Evolutionary conservation across 2,113 vertebrate genomes (phyloP), one percentile per base, ranked within the genome.

Genomic region (Chaetura pelagica): DNA sequence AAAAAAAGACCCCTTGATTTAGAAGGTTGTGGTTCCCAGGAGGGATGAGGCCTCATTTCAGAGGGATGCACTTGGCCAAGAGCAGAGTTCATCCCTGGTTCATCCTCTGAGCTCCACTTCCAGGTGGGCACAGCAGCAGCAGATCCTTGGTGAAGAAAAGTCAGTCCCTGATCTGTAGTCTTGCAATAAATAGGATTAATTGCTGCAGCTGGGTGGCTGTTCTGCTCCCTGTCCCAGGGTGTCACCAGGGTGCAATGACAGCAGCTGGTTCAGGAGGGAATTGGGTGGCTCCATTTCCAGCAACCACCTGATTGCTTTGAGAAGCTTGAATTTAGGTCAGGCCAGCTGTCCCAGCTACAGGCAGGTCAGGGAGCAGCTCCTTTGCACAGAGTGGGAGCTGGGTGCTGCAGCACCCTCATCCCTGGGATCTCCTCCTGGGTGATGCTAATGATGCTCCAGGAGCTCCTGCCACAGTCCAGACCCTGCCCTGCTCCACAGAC

Each of bases 311-410:
- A 8, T 66, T 86, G 89, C 27, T 73, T 86, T 80, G 16, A 40
- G 80, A 59, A 73, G 59, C 84, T 66, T 48, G 62, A 20, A 86
- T 89, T 84, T 54, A 44, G 21, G 40, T 48, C 0, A 1, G 73
- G 68, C 83, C 68, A 66, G 72, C 32, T 29, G 79, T 35, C 89
- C 85, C 79, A 72, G 4, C 93, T 51, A 57, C 2, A 2, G 1
- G 19, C 23, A 79, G 67, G 83, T 44, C 14, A 7, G 63, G 71
- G 67, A 85, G 54, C 1, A 10, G 75, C 54, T 85, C 35, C 67
- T 15, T 67, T 1, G 3, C 22, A 17, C 29, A 3, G 23, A 59
- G 29, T 27, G 0, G 0, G 40, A 35, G 79, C 69, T 5, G 4
- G 15, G n/a, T 1, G 1, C 12, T 54, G 67, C 62, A n/a, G 7